Base-by-base conservation (phyloP, 1,140 invertebrate species). In the Zaprionus ghesquierei region DNA sequence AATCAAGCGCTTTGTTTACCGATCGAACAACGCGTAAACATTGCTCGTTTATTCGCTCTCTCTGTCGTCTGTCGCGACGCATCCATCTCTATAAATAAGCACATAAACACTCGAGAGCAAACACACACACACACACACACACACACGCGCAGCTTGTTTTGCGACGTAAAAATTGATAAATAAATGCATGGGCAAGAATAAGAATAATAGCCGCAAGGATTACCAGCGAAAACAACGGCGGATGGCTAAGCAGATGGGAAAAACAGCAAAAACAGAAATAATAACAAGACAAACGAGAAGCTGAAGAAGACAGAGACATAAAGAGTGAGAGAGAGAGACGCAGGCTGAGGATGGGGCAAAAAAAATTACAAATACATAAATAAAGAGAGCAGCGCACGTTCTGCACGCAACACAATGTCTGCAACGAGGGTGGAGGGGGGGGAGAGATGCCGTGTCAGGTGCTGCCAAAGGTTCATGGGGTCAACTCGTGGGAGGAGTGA, bases 151-250 rank as follows among this genome's bases (percentile, higher is more conserved):
- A 29, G 50, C 61, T 58, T 64, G 53, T 64, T n/a, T 50, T 54
- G 50, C 38, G 68, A 63, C 18, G 31, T 38, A 25, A 59, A 72
- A 75, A 72, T 77, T 69, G 63, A 77, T 73, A 73, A 62, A 69
- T 77, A 73, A 72, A 71, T 68, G 59, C 61, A 59, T 41, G 63
- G 62, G 27, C 38, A 72, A 66, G 62, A 65, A 72, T 55, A 79
- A 79, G 68, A 65, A 72, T 59, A 79, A 79, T 59, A 72, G 77
- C 72, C 58, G 65, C 15, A 44, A 53, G 68, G 55, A 74, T 64
- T 63, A 60, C 51, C 33, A 49, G 35, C 38, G 15, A 44, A 54
- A 69, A 59, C 46, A 74, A 69, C 18, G n/a, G 9, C 23, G 59
- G 0, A 1, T 23, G 31, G 5, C 13, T 12, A 33, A 50, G 31